Evolutionary conservation across 2,888 invertebrate genomes (phyloP).

Genomic region (Pemphredon lugubris): DNA sequence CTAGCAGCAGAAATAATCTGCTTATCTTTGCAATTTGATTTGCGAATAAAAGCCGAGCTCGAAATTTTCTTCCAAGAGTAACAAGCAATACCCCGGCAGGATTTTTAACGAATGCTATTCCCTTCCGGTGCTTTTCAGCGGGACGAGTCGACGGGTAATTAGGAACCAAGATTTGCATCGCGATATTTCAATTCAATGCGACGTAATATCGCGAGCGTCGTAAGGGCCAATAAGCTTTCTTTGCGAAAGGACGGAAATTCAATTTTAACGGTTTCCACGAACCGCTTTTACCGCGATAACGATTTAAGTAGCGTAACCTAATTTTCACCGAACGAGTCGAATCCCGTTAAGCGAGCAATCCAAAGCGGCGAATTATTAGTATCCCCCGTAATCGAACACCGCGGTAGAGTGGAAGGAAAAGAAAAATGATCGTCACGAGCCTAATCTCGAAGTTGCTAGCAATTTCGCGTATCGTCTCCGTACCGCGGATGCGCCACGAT

Average conservation of each 20-base stretch:
- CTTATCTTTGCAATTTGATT: conserved; percentile 41
- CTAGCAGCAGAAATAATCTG: conserved; percentile 8
- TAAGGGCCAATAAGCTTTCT: conserved; percentile 23
- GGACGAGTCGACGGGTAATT: conserved; percentile 33
- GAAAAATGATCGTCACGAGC: too few species aligned
- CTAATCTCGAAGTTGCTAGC: background rate
- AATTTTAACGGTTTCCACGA: conserved; percentile 34
- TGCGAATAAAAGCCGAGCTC: conserved; percentile 38
- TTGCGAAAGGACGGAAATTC: conserved; percentile 33
- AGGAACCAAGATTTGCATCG: conserved; percentile 33
- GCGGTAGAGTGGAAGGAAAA: too few species aligned
- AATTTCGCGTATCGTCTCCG: conserved; percentile 9
- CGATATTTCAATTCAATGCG: conserved; percentile 39
- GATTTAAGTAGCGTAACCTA: conserved; percentile 6
- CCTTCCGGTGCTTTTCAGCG: conserved; percentile 16
- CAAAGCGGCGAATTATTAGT: background rate
- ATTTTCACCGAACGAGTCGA: background rate
- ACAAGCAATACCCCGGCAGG: conserved; percentile 50
- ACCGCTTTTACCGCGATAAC: conserved; percentile 18
- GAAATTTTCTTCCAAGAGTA: conserved; percentile 42
- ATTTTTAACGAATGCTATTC: conserved; percentile 51
- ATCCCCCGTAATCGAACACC: background rate
- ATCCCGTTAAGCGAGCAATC: conserved; percentile 3
- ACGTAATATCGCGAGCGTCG: conserved; percentile 35
- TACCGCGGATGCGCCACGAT: conserved; percentile 20